Evolutionary conservation across 1,140 invertebrate species (phyloP).

Genomic region (Druon quercuslanigerum): DNA sequence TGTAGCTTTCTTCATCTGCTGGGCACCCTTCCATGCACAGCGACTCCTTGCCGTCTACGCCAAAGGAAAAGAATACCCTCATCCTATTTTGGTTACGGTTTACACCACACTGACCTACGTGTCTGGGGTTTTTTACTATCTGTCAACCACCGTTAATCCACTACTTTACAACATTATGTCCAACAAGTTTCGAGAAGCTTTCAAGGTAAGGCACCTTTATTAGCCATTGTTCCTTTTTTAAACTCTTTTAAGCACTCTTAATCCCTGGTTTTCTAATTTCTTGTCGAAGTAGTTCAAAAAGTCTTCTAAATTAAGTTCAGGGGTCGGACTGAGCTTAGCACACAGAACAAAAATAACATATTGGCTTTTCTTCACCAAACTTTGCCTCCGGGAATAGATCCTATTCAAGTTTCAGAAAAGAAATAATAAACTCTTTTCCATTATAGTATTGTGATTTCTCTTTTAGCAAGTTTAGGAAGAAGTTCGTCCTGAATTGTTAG

Average conservation of each 20-base stretch:
- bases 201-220: slow-evolving; percentile 79
- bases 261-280: background rate
- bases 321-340: too few species aligned
- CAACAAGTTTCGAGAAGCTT: slow-evolving; percentile 89
- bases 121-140: slow-evolving; percentile 83
- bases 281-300: background rate
- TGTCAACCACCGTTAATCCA: slow-evolving; percentile 88
- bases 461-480: too few species aligned
- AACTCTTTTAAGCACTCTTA: background rate
- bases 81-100: slow-evolving; percentile 69
- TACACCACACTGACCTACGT: slow-evolving; percentile 81
- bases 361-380: too few species aligned
- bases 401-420: too few species aligned
- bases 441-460: too few species aligned
- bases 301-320: background rate
- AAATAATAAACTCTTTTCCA: too few species aligned
- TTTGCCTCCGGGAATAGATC: too few species aligned
- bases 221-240: background rate
- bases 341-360: too few species aligned
- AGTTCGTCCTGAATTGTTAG: too few species aligned
- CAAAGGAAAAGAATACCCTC: slow-evolving; percentile 59
- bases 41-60: slow-evolving; percentile 85
- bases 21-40: slow-evolving; percentile 96
- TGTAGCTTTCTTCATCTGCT: slow-evolving; percentile 95
- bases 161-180: slow-evolving; percentile 93